Percentiles rank a stretch among this genome's conserved stretches.
These are phyloP conservation scores for Dicrurus megarhynchus DNA, from an alignment of 2,113 vertebrate genomes.

Conservation along the genomic window DNA sequence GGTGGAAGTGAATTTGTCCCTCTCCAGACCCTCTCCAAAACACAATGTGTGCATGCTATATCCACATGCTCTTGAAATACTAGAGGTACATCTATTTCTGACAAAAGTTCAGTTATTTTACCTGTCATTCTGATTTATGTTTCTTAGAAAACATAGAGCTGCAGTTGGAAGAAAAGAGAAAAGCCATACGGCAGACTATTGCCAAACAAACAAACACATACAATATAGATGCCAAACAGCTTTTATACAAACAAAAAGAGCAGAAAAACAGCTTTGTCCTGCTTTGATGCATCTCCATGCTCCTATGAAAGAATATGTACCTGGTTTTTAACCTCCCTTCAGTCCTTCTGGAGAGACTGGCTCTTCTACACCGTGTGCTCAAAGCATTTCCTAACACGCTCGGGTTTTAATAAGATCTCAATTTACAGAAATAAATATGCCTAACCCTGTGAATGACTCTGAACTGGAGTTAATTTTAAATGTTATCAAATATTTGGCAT, in stretches of 20 bases:
- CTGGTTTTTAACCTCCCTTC: background rate
- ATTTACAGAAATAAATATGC: background rate
- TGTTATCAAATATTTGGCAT: background rate
- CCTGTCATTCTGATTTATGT: conserved; percentile 8
- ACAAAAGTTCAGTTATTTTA: background rate
- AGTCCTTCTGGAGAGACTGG: background rate
- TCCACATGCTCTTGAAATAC: background rate
- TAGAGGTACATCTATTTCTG: background rate
- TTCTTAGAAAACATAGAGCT: background rate
- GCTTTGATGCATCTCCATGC: background rate
- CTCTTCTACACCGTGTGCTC: background rate
- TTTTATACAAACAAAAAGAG: background rate
- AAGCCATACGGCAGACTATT: conserved; percentile 23
- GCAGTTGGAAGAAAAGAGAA: background rate
- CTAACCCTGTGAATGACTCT: background rate
- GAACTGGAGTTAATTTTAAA: background rate
- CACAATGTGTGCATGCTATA: background rate
- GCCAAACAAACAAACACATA: conserved; percentile 40
- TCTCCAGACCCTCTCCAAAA: background rate
- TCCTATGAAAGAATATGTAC: background rate
- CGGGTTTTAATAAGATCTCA: background rate
- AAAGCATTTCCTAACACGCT: background rate
- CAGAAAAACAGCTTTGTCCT: background rate
- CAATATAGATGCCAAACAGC: background rate
- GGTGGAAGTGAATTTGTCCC: background rate